Percentiles rank a stretch among this genome's conserved stretches.
Evolutionary conservation across 2,113 vertebrate genomes (phyloP).

Genomic region (Bungarus multicinctus): DNA sequence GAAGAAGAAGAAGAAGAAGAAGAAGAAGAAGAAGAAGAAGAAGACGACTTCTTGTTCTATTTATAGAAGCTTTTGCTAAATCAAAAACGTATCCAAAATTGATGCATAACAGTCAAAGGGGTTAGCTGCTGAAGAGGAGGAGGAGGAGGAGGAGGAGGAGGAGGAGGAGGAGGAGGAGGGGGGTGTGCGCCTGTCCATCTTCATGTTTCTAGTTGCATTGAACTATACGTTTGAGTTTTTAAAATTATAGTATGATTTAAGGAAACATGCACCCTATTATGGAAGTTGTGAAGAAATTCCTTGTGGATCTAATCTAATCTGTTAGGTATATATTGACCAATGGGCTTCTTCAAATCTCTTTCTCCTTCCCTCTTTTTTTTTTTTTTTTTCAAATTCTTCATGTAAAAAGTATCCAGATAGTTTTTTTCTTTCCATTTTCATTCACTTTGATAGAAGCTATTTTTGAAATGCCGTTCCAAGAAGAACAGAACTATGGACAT

Average conservation of each 20-base stretch:
- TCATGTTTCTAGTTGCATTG: not conserved
- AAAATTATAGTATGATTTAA: not conserved
- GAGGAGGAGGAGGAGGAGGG: too few relatives aligned
- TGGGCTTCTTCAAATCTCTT: not conserved
- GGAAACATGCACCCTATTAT: not conserved
- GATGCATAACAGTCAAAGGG: too few relatives aligned
- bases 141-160: too few relatives aligned
- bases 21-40: too few relatives aligned
- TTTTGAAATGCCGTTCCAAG: not conserved
- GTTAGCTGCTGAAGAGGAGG: too few relatives aligned
- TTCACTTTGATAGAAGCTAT: not conserved
- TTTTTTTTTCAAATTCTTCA: not conserved
- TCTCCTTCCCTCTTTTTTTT: not conserved
- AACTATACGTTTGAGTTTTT: not conserved
- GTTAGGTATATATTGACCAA: not conserved
- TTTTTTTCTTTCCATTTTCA: not conserved
- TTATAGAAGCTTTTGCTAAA: too few relatives aligned
- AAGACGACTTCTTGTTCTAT: too few relatives aligned
- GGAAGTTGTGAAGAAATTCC: not conserved
- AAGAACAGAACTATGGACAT: too few relatives aligned
- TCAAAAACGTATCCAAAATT: too few relatives aligned
- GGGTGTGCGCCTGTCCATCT: not conserved
- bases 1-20: too few relatives aligned
- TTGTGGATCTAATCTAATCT: not conserved
- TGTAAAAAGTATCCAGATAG: not conserved